These are phyloP conservation scores for Ophion costatus DNA, from an alignment of 2,888 invertebrate species.

Conservation along the genomic window DNA sequence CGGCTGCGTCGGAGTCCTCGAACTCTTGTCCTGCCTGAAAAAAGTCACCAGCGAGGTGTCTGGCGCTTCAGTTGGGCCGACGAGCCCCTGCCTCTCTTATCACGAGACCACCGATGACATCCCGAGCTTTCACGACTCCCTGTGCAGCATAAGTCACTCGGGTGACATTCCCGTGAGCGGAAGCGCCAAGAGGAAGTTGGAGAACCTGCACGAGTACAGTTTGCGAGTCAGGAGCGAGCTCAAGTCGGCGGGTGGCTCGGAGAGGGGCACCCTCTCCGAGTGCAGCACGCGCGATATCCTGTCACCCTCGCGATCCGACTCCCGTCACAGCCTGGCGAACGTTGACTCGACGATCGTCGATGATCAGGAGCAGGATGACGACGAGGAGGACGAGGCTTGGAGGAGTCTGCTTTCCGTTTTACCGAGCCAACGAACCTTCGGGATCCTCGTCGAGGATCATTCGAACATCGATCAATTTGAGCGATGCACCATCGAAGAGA, in stretches of 20 bases:
- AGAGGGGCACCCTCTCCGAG: conserved; percentile 75
- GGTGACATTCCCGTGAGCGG: conserved; percentile 71
- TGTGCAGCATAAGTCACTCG: conserved; percentile 77
- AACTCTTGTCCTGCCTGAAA: conserved; percentile 86
- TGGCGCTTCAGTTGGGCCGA: conserved; percentile 71
- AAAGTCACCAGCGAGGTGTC: conserved; percentile 75
- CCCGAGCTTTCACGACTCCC: conserved; percentile 76
- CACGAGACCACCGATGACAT: conserved; percentile 70
- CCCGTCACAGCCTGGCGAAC: conserved; percentile 70
- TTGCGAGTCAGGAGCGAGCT: conserved; percentile 77
- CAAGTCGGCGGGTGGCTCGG: conserved; percentile 74
- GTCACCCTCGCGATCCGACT: conserved; percentile 73
- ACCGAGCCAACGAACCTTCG: not conserved
- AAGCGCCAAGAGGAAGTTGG: conserved; percentile 76
- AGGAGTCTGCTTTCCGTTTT: not conserved
- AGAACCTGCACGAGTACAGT: conserved; percentile 81
- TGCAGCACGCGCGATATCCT: conserved; percentile 75
- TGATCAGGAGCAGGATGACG: not conserved
- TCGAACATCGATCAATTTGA: conserved; percentile 6
- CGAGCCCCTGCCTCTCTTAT: conserved; percentile 74
- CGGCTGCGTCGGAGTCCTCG: conserved; percentile 90
- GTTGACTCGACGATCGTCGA: conserved; percentile 60
- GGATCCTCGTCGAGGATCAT: conserved; percentile 37
- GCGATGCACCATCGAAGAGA: conserved; percentile 49
- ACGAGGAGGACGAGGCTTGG: conserved; percentile 61